Base-by-base conservation (phyloP, 2,113 vertebrate species). In the Eupsittula cactorum region DNA sequence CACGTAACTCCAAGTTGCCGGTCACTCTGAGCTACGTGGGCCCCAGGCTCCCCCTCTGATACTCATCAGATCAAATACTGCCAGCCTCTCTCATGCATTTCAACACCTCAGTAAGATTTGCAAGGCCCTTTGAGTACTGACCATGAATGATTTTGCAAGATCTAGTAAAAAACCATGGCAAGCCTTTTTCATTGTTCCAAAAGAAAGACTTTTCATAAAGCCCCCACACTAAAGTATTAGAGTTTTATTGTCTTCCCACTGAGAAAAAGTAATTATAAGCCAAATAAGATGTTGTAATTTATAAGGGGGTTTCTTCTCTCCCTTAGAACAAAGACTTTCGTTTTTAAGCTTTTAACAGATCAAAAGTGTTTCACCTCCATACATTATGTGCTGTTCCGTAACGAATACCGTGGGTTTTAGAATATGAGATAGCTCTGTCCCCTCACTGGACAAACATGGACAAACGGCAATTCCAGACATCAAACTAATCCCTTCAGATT, bases 271-370 rank as follows among this genome's bases (percentile, higher is more conserved):
- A 35, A 64, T 95, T 86, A 86, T 80, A 90, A 90, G 69, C 53
- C 53, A 92, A 71, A 92, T 69, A 44, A 95, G 69, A 69, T 0
- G 0, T 37, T 88, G 88, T 86, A 83, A 78, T 89, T 82, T 96
- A 33, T 82, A 75, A 82, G 73, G 55, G 8, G 68, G 11, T 62
- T 96, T 7, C 8, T 93, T 75, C 39, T 52, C 33, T 88, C 82
- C 73, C 65, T 75, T 60, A 84, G 57, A 86, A 91, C 14, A 47
- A 86, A 63, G 47, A 52, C 16, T 90, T 90, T 20, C 9, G 73
- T 77, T 84, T 95, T 86, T 86, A 93, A 92, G 55, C 42, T 55
- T 83, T 95, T 93, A 93, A 27, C 29, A 92, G 76, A 83, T 92
- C 68, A 64, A 68, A 96, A 93, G 41, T 86, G 28, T 49, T 96